Evolutionary conservation across 2,797 vertebrate species (phyloP), one percentile per base, ranked within the genome.

Genomic region (Sebastiscus albofasciatus): DNA sequence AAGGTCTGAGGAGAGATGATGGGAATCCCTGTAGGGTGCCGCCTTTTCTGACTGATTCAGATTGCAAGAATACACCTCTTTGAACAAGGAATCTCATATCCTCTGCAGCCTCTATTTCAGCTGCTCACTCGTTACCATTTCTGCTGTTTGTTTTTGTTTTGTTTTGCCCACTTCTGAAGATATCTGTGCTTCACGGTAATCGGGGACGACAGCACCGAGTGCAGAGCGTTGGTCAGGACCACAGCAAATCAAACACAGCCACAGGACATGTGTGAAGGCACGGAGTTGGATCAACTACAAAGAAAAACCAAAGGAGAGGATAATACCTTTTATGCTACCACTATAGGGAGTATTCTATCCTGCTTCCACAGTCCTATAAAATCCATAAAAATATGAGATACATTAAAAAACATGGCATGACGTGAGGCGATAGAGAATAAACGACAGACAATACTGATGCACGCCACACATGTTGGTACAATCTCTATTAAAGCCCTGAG

Each of bases 201-300:
- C 80, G 49, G 65, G 26, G 46, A 69, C 42, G 80, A 73, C 82
- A 64, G 55, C 31, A 65, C 62, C 3, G 79, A 60, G 89, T 22
- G 64, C 66, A 7, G 36, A 75, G 83, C 80, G 79, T 71, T 74
- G 80, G 84, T 85, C 85, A 73, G 74, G 80, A 75, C 87, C 78
- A 42, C 73, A 56, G 74, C 42, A 86, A 91, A 93, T 93, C 89
- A 89, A 86, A 88, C 56, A 64, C 29, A 26, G 59, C 87, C 89
- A 76, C 84, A 59, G 78, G 81, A 90, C 80, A 74, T 31, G 80
- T 55, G 72, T 70, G 81, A 73, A 77, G 73, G 68, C 77, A 64
- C 39, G 27, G 59, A 82, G 85, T 27, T 83, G 75, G 55, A 89
- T 85, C 54, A 24, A 24, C 81, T 79, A 84, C 81, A 89, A 86